Percentiles rank a stretch among this genome's conserved stretches.
These are phyloP conservation scores for Garrulus glandarius DNA, from an alignment of 2,797 vertebrate species.

Conservation along the genomic window DNA sequence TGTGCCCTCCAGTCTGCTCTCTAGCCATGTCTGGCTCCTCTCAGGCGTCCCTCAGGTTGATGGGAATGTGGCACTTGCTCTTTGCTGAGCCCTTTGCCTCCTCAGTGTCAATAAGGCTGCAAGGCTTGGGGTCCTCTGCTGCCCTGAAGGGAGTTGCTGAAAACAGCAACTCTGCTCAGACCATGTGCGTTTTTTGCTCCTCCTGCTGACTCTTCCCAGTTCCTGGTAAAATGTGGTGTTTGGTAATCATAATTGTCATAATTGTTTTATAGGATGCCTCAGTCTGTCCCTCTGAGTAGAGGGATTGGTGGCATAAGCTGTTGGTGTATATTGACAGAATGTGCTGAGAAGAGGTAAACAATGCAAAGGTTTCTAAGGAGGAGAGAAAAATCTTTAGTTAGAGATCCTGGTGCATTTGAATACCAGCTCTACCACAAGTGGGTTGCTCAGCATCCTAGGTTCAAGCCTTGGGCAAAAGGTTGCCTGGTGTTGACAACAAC, in stretches of 20 bases:
- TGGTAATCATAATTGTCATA: not conserved
- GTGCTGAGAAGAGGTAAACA: not conserved
- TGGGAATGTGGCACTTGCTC: not conserved
- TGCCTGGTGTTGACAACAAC: not conserved
- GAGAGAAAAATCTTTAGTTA: not conserved
- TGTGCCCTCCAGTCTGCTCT: not conserved
- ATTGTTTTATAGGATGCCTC: not conserved
- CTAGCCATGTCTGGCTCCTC: not conserved
- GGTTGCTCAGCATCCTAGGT: not conserved
- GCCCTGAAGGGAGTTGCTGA: not conserved
- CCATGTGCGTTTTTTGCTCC: rapidly evolving
- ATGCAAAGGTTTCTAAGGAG: not conserved
- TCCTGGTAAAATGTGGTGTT: not conserved
- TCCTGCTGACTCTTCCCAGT: not conserved
- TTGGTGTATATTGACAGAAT: not conserved
- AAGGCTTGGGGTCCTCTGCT: not conserved
- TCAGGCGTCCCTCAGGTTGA: rapidly evolving
- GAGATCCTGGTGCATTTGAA: not conserved
- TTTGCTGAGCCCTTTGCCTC: not conserved
- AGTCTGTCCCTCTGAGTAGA: not conserved
- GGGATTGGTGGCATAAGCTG: not conserved
- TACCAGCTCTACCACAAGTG: not conserved
- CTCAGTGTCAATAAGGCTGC: not conserved
- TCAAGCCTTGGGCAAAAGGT: not conserved
- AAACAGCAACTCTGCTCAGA: not conserved